phyloP scores from a whole-genome alignment of 64 coral and sea anemone genomes.

The Acropora yongei region DNA sequence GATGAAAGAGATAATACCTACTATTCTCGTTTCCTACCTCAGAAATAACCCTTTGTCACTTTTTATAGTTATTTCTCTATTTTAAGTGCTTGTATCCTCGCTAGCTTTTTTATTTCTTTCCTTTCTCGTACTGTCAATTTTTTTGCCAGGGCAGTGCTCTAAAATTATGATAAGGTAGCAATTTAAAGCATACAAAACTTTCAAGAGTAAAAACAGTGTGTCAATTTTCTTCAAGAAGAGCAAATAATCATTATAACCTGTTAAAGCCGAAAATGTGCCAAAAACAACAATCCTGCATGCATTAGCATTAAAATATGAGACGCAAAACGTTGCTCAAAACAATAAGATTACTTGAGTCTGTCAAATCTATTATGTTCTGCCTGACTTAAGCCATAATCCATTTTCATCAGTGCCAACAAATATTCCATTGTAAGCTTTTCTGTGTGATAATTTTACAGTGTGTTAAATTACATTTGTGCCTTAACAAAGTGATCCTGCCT shows the following conservation, averaged over 20 bases:
- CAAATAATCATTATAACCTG: constrained; percentile 6
- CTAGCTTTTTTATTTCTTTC: constrained; percentile 4
- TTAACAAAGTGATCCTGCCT: no score
- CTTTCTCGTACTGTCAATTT: background rate
- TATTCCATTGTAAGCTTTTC: no score
- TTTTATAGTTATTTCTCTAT: background rate
- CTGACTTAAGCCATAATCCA: no score
- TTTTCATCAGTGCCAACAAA: no score
- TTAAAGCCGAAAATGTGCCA: background rate
- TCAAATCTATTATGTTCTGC: no score
- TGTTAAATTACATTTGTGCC: no score
- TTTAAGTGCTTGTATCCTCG: background rate
- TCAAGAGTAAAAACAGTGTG: background rate
- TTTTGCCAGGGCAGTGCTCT: background rate
- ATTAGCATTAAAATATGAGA: background rate
- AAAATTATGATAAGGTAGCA: background rate
- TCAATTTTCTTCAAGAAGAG: background rate
- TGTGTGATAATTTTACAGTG: no score
- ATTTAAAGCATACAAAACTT: background rate
- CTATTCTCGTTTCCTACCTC: no score
- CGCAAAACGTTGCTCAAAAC: no score
- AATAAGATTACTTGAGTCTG: no score
- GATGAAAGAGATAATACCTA: background rate
- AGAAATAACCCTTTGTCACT: no score
- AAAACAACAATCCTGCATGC: background rate